Percentiles rank a stretch among this genome's conserved stretches.
These are phyloP conservation scores for Crepidodera aurea DNA, from an alignment of 2,888 invertebrate species.

Conservation along the genomic window DNA sequence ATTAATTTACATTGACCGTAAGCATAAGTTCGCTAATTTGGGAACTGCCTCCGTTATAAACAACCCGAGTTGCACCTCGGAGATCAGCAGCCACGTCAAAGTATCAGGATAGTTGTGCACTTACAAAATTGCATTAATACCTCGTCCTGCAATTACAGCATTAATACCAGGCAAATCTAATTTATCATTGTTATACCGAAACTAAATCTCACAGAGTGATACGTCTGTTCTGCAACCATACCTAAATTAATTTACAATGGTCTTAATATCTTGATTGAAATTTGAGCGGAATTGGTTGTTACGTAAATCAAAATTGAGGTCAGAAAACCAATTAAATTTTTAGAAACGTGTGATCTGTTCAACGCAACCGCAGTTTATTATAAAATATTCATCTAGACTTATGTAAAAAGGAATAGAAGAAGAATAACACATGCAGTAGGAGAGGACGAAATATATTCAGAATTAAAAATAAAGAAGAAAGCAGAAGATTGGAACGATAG, in stretches of 20 bases:
- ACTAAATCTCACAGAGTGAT: background rate
- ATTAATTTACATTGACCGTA: too few species aligned
- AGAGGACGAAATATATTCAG: too few species aligned
- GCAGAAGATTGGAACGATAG: too few species aligned
- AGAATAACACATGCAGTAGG: too few species aligned
- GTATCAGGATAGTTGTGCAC: conserved; percentile 3
- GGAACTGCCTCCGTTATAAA: background rate
- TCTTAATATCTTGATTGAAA: conserved; percentile 11
- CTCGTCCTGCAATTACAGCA: conserved; percentile 5
- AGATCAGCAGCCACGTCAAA: conserved; percentile 8
- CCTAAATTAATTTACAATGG: conserved; percentile 1
- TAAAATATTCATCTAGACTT: too few species aligned
- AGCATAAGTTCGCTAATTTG: too few species aligned
- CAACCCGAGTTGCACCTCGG: background rate
- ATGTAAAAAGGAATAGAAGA: too few species aligned
- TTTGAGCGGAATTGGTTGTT: background rate
- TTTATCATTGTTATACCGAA: background rate
- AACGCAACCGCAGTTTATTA: too few species aligned
- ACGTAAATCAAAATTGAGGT: background rate
- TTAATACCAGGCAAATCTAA: conserved; percentile 4
- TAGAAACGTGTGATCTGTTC: background rate
- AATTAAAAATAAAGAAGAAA: too few species aligned
- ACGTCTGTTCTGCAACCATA: background rate
- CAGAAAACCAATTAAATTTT: background rate
- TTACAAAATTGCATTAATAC: conserved; percentile 1